Evolutionary conservation across 2,797 vertebrate genomes (phyloP), one percentile per base, ranked within the genome.

Genomic region (Falco biarmicus): DNA sequence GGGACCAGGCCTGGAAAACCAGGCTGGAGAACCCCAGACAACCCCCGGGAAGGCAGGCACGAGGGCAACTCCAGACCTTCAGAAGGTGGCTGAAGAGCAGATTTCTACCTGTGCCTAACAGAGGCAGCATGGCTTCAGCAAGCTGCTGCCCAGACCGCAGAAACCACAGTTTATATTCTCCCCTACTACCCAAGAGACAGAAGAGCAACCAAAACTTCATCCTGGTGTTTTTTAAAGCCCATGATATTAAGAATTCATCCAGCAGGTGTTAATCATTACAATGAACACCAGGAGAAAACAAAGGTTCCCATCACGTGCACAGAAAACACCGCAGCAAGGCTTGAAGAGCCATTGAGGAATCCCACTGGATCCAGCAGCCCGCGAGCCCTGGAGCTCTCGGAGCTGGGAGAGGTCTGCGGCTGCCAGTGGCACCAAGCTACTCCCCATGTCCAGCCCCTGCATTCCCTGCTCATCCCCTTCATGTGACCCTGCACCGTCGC

Each of bases 401-500:
- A 70, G 48, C 0, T 21, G 10, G 50, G 29, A 75, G 3, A 41
- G 20, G 15, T 48, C 61, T 14, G 41, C 1, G 1, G 34, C 68
- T 22, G 41, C 66, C 24, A 54, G 37, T 3, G 10, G 9, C 28
- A 13, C n/a, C 50, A 5, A 56, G 29, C 43, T 2, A 0, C 16
- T 31, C 14, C 5, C 61, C 19, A 5, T 10, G 13, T 10, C 43
- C 60, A 63, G 4, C n/a, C 59, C n/a, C 77, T 11, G 15, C 5
- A 1, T 5, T 26, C 14, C 63, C 83, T 4, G 12, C 6, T 59
- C 73, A 45, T 5, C 39, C 78, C 56, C 12, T 4, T 51, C 19
- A 1, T 1, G 4, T 9, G 10, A 15, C 13, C 18, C 2, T 13
- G 26, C 2, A 1, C 19, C 12, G 29, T n/a, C 0, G 1, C n/a